Evolutionary conservation across 1,140 invertebrate genomes (phyloP), one percentile per base, ranked within the genome.

Genomic region (Orius laevigatus): DNA sequence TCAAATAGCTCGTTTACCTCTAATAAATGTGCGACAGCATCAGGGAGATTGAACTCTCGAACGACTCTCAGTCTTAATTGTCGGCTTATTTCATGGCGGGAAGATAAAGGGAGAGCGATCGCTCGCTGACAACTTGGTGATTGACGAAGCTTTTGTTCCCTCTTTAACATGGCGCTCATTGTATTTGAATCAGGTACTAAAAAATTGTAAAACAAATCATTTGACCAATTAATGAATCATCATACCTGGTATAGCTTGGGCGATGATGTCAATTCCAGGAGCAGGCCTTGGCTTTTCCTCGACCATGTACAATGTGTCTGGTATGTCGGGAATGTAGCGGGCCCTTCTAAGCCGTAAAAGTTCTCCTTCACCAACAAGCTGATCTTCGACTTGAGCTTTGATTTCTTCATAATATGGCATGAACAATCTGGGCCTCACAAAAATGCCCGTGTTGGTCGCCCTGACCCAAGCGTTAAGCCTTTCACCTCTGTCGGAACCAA

Each of bases 231-330:
- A n/a, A 34, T 34, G n/a, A 34, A 8, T 34, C 33, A 34, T 34
- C 33, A 34, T 46, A 55, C 54, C 54, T 35, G 55, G 53, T 12
- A 74, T 70, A 35, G 73, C 63, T 18, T 58, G 65, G 54, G 64
- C 69, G 5, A 71, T 62, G 1, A 60, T 60, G 45, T 64, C 63
- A 16, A 65, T 59, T 41, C 61, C 59, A 19, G 58, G 56, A n/a
- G 55, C 39, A 48, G 52, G 42, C 55, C 52, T 64, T 12, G 69
- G 66, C 53, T 75, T 74, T 48, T 78, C 74, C 19, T 81, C 76
- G 18, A 93, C 83, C 91, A 95, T 94, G 61, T 94, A 95, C 19
- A 94, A 67, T 2, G 89, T 89, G 65, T 95, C 91, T 0, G 90
- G 90, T 59, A 93, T 92, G 61, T 84, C 78, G 16, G 75, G 74